phyloP scores from a whole-genome alignment of 2,113 vertebrate species.

The Oxyura jamaicensis region DNA sequence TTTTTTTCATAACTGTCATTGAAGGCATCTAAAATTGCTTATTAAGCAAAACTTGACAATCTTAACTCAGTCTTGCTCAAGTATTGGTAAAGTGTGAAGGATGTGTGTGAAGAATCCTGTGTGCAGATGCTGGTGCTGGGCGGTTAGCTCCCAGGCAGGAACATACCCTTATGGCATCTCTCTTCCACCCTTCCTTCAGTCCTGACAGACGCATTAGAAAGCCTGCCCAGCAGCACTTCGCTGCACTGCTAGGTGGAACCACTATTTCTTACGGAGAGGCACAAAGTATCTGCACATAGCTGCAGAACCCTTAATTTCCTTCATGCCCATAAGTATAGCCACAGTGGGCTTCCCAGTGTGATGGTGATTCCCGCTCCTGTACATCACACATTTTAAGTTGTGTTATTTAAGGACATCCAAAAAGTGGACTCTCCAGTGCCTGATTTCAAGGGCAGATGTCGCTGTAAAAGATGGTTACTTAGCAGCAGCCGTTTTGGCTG shows the following conservation, averaged over 20 bases:
- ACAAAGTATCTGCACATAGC: background rate
- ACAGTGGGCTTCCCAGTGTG: background rate
- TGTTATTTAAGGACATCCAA: conserved; percentile 35
- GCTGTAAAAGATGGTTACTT: conserved; percentile 22
- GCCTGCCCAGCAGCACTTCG: background rate
- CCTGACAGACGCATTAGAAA: background rate
- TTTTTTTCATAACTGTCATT: background rate
- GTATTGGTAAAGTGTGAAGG: background rate
- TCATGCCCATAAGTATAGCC: background rate
- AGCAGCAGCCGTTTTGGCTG: conserved; percentile 6
- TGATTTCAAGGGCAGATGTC: conserved; percentile 39
- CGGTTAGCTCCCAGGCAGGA: background rate
- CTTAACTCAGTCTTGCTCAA: background rate
- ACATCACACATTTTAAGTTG: background rate
- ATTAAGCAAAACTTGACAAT: background rate
- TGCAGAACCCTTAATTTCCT: background rate
- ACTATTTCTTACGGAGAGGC: background rate
- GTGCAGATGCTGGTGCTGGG: background rate
- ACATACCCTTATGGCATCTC: background rate
- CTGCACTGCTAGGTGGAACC: background rate
- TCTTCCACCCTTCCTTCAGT: background rate
- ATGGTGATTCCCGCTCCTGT: background rate
- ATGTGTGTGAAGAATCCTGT: background rate
- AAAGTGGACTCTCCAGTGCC: background rate
- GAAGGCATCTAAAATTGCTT: background rate